Evolutionary conservation across 2,888 invertebrate species (phyloP), one percentile per base, ranked within the genome.

Genomic region (Nowickia ferox): DNA sequence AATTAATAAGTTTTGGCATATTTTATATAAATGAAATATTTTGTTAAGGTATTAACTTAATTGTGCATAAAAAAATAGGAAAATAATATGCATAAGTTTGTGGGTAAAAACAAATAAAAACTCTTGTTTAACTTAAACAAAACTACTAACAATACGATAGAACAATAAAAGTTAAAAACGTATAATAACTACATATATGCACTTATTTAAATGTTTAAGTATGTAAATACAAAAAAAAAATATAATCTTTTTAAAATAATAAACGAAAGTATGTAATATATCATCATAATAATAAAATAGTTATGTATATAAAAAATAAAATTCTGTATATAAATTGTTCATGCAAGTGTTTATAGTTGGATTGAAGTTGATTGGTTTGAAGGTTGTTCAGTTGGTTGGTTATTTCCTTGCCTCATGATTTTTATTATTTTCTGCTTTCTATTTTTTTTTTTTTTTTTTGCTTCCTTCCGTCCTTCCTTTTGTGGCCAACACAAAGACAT

Each of bases 181-280:
- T 53, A 59, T 44, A 71, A 71, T 22, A 75, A 30, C 9, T 10
- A 53, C 44, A 61, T 40, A n/a, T 10, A 48, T 48, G 4, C 38
- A 48, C 13, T 22, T 78, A 15, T 48, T 38, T 44, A 57, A 44
- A 44, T 53, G 9, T 40, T 69, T 9, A 46, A 13, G 2, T 55
- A 66, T 74, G 48, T 17, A 80, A 72, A 65, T 57, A 19, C 6
- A 22, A 44, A 30, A 53, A 79, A 46, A 51, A 19, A 2, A 22
- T 22, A 22, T 30, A 30, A 30, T 2, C 6, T 22, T 13, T 38
- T 59, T 22, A 22, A 66, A 69, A 59, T 10, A 77, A 63, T n/a
- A 79, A 84, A 61, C 44, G 81, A 81, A 80, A 55, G 46, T 66
- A 72, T 80, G 46, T 66, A 72, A 72, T 48, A 72, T 65, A 65